phyloP scores from a whole-genome alignment of 1,140 invertebrate genomes.

The Lepidurus couesii region DNA sequence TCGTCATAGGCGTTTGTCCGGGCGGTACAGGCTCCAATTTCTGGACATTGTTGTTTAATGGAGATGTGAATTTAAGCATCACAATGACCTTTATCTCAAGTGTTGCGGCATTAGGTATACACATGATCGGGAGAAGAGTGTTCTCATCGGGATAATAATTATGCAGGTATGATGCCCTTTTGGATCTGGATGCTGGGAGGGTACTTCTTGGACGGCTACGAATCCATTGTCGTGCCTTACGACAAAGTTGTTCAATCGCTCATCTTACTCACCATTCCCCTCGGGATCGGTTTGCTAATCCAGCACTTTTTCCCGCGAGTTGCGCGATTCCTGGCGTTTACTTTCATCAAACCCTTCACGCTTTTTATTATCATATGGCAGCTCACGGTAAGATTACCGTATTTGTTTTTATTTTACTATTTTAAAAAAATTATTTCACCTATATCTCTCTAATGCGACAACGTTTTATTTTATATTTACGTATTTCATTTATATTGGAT shows the following conservation, averaged over 20 bases:
- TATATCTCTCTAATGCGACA: conserved; percentile 76
- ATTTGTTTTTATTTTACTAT: conserved; percentile 71
- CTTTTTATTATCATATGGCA: conserved; percentile 61
- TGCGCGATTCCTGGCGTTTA: conserved; percentile 60
- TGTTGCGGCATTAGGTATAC: conserved; percentile 66
- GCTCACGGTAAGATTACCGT: neutral
- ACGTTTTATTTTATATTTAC: conserved; percentile 41
- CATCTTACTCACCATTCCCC: conserved; percentile 68
- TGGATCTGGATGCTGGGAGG: conserved; percentile 87
- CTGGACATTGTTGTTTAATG: conserved; percentile 80
- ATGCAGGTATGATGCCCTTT: conserved; percentile 82
- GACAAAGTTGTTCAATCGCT: conserved; percentile 67
- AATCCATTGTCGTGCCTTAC: conserved; percentile 71
- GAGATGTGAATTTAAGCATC: conserved; percentile 82
- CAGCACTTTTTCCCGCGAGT: conserved; percentile 61
- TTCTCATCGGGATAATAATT: conserved; percentile 29
- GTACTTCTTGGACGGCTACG: conserved; percentile 63
- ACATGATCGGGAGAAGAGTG: conserved; percentile 30
- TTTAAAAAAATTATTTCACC: conserved; percentile 81
- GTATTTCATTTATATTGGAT: conserved; percentile 57
- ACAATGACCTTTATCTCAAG: conserved; percentile 89
- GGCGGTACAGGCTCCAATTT: conserved; percentile 91
- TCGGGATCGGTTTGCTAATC: conserved; percentile 70
- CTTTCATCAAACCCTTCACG: conserved; percentile 78
- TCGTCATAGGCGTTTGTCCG: conserved; percentile 83